Conservation (phyloP, 2,888 invertebrate species). For the Flabesymbios commensalis region DNA sequence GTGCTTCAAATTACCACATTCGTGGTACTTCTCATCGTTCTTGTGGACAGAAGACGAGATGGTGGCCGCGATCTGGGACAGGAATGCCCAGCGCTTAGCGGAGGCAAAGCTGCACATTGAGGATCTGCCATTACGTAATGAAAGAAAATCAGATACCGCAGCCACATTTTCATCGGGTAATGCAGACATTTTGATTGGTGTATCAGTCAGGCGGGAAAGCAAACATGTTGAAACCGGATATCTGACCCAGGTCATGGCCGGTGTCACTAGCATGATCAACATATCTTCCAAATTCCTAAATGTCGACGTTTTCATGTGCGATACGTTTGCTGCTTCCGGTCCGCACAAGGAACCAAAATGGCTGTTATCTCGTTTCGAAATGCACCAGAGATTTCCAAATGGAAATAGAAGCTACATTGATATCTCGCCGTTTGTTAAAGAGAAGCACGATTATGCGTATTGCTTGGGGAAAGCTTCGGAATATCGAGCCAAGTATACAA, state of each 20-base stretch:
- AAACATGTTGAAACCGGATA: slow-evolving; percentile 1
- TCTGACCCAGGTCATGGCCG: slow-evolving; percentile 13
- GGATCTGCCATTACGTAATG: not conserved
- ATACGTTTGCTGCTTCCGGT: slow-evolving; percentile 28
- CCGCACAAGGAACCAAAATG: slow-evolving; percentile 23
- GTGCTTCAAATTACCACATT: not conserved
- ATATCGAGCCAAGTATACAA: slow-evolving; percentile 41
- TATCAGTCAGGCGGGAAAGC: slow-evolving; percentile 6
- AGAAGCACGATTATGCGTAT: slow-evolving; percentile 54
- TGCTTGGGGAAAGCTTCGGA: slow-evolving; percentile 46
- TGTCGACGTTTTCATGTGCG: slow-evolving; percentile 26
- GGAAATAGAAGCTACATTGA: slow-evolving; percentile 1
- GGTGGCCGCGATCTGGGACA: not conserved
- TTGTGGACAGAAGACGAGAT: not conserved
- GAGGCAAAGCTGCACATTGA: not conserved
- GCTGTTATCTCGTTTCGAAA: slow-evolving; percentile 3
- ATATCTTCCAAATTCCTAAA: slow-evolving; percentile 3
- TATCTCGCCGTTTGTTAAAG: slow-evolving; percentile 46
- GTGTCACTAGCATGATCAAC: not conserved
- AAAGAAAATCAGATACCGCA: not conserved
- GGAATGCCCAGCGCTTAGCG: too few relatives aligned
- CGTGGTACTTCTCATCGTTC: not conserved
- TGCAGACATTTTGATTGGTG: slow-evolving; percentile 1
- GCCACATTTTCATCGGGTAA: too few relatives aligned
- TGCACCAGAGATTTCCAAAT: slow-evolving; percentile 8